Conservation (phyloP, 2,888 invertebrate species). For the Arctia plantaginis region DNA sequence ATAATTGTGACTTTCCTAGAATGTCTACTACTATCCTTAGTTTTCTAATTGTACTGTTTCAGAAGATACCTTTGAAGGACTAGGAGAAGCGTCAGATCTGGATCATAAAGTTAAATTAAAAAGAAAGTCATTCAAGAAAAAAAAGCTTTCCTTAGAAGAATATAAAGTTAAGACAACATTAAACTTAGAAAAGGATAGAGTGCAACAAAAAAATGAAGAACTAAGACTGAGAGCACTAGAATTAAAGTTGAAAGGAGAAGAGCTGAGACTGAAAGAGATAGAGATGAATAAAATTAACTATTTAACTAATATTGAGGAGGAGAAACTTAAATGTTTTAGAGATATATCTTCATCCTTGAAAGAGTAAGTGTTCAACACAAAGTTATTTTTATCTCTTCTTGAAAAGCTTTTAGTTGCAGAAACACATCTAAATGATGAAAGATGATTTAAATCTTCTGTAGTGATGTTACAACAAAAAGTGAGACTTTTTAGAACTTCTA, state of each 20-base stretch:
- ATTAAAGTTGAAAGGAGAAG: constrained; percentile 63
- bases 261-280: constrained; percentile 60
- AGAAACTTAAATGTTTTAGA: constrained; percentile 63
- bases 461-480: too few species aligned
- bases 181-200: constrained; percentile 58
- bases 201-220: constrained; percentile 61
- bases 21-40: neutral
- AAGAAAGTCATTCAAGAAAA: constrained; percentile 44
- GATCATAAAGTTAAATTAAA: constrained; percentile 40
- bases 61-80: constrained; percentile 35
- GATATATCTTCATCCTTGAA: constrained; percentile 61
- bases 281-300: constrained; percentile 67
- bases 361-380: constrained; percentile 52
- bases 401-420: too few species aligned
- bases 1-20: neutral
- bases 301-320: constrained; percentile 63
- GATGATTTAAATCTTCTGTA: too few species aligned
- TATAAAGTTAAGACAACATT: constrained; percentile 56
- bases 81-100: constrained; percentile 44
- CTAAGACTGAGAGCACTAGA: constrained; percentile 62
- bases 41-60: constrained; percentile 13
- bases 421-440: too few species aligned
- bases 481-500: too few species aligned
- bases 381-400: neutral
- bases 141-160: constrained; percentile 53